phyloP scores from a whole-genome alignment of 2,797 vertebrate genomes.

The Melanotaenia nigrans region DNA sequence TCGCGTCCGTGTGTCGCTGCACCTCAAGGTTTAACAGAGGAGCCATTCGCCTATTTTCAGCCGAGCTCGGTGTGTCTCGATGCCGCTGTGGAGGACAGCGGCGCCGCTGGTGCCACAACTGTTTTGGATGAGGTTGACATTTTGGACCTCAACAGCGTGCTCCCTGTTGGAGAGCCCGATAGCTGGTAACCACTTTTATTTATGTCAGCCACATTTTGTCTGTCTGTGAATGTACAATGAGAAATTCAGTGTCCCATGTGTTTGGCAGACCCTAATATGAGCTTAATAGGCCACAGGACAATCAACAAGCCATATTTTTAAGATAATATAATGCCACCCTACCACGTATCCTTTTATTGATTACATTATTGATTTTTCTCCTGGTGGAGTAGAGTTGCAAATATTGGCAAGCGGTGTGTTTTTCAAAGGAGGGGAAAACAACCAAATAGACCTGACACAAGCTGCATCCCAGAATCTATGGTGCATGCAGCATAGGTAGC shows the following conservation, averaged over 20 bases:
- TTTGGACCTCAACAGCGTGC: slow-evolving; percentile 85
- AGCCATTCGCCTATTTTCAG: slow-evolving; percentile 89
- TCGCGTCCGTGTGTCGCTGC: slow-evolving; percentile 67
- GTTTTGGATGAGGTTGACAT: slow-evolving; percentile 91
- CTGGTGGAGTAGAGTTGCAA: slow-evolving; percentile 15
- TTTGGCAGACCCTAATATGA: not conserved
- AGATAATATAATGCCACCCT: slow-evolving; percentile 24
- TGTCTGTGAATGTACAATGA: not conserved
- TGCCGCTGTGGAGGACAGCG: slow-evolving; percentile 57
- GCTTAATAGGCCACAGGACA: slow-evolving; percentile 33
- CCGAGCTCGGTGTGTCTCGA: slow-evolving; percentile 75
- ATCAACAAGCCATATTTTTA: slow-evolving; percentile 19
- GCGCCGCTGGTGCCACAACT: slow-evolving; percentile 65
- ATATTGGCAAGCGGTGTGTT: slow-evolving; percentile 9
- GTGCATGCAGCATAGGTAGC: slow-evolving; percentile 46
- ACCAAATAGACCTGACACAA: slow-evolving; percentile 28
- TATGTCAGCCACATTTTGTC: not conserved
- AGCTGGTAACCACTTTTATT: slow-evolving; percentile 85
- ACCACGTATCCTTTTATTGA: slow-evolving; percentile 31
- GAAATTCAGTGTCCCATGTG: not conserved
- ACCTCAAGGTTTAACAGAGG: slow-evolving; percentile 55
- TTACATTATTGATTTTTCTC: slow-evolving; percentile 38
- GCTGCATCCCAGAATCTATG: slow-evolving; percentile 46
- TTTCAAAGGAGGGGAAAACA: slow-evolving; percentile 6
- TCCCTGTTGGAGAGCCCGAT: slow-evolving; percentile 80